Base-by-base conservation (phyloP, 2,797 vertebrate species). In the Ambastaia sidthimunki region DNA sequence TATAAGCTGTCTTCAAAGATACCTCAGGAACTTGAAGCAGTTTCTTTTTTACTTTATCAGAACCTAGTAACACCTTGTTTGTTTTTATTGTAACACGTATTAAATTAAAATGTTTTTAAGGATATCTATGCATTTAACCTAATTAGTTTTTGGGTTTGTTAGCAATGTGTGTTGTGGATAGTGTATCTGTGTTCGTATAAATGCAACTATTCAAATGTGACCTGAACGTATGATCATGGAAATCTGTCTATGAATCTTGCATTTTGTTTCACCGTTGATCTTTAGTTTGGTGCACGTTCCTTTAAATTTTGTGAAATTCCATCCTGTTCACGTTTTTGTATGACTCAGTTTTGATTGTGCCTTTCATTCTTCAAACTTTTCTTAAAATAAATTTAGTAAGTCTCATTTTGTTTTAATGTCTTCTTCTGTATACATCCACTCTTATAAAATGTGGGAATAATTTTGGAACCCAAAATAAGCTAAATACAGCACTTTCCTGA, bases 291-390 rank as follows among this genome's bases (percentile, higher is more conserved):
- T 68, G 60, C 37, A 52, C 71, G 31, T 68, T 75, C 76, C 16
- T n/a, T 66, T 59, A 67, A 74, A 84, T 76, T 68, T 69, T 87
- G 76, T 85, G 84, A 12, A 70, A 74, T 41, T 71, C 52, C 44
- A 87, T 78, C 77, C 84, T 84, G 82, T 89, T 81, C 77, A 87
- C 76, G 11, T 82, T 86, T 82, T 82, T 75, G 73, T 55, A 68
- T 85, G 86, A 73, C 81, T 74, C 80, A 79, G 82, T 85, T 90
- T 90, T 76, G 2, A 88, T 90, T 52, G 28, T 19, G 87, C 85
- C 86, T 87, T 92, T 89, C 89, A 74, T 68, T 19, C 88, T 85
- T 87, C 89, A 69, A 87, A 87, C 71, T 65, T 67, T 74, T 63
- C 25, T 83, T 44, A 68, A 44, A 83, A 84, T 80, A 81, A 84